Evolutionary conservation across 2,113 vertebrate genomes (phyloP).

Genomic region (Cisticola juncidis): DNA sequence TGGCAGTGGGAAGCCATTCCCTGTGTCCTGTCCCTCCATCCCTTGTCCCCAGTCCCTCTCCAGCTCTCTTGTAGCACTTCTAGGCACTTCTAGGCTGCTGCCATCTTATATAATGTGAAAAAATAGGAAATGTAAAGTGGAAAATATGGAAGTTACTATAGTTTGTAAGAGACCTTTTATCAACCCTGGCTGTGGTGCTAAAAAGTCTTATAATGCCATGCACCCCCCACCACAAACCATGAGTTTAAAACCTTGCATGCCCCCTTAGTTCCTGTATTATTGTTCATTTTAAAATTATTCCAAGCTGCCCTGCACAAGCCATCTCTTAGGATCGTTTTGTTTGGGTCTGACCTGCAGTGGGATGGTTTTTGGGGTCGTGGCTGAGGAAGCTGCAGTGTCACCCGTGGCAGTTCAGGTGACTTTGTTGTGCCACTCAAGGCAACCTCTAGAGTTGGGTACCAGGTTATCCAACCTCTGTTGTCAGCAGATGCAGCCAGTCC

Average conservation of each 20-base stretch:
- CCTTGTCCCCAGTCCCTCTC: neutral
- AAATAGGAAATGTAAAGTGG: neutral
- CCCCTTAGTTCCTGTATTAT: neutral
- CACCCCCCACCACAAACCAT: too few species aligned
- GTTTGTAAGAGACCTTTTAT: neutral
- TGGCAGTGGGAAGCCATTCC: neutral
- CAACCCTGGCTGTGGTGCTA: neutral
- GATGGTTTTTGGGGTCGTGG: neutral
- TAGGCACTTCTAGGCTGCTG: neutral
- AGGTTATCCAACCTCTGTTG: neutral
- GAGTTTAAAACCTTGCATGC: neutral
- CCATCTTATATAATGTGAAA: neutral
- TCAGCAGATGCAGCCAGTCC: neutral
- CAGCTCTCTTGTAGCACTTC: neutral
- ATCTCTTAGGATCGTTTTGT: neutral
- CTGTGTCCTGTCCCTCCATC: neutral
- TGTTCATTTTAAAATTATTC: neutral
- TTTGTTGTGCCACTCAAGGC: neutral
- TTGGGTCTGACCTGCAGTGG: neutral
- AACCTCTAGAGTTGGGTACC: neutral
- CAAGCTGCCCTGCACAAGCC: neutral
- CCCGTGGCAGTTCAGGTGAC: neutral
- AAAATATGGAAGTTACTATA: neutral
- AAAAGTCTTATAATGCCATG: fast-evolving
- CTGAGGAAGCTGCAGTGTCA: neutral